These are phyloP conservation scores for Chymomyza amoena DNA, from an alignment of 2,888 invertebrate species.

Conservation along the genomic window DNA sequence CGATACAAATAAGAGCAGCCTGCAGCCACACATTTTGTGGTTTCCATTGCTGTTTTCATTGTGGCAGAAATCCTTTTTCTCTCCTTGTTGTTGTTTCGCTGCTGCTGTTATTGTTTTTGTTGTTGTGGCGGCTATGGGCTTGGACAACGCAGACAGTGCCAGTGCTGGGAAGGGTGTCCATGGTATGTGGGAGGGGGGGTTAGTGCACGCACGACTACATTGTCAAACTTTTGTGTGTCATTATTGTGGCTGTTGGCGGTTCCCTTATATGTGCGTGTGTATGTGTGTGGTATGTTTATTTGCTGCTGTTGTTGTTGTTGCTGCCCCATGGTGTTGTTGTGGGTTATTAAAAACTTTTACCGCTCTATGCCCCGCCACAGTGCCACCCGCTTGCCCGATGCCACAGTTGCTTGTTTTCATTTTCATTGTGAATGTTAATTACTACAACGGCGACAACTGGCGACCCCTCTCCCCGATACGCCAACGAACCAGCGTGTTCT, in stretches of 20 bases:
- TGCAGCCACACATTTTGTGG: constrained; percentile 57
- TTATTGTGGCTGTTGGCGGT: constrained; percentile 30
- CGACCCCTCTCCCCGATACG: not conserved
- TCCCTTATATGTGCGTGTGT: not conserved
- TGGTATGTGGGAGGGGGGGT: not conserved
- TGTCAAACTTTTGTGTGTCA: constrained; percentile 69
- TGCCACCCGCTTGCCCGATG: constrained; percentile 7
- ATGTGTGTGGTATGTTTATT: not conserved
- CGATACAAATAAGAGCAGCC: constrained; percentile 4
- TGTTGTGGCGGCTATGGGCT: constrained; percentile 35
- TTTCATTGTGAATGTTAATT: constrained; percentile 71
- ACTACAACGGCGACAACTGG: constrained; percentile 38
- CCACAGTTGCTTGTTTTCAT: constrained; percentile 60
- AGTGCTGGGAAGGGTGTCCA: not conserved
- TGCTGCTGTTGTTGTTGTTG: constrained; percentile 11
- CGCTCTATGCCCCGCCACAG: constrained; percentile 3
- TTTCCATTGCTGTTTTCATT: constrained; percentile 70
- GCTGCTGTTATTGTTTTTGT: not conserved
- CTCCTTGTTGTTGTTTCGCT: not conserved
- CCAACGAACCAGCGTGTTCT: not conserved
- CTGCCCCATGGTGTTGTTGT: constrained; percentile 55
- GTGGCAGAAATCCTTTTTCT: constrained; percentile 69
- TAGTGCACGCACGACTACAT: constrained; percentile 60
- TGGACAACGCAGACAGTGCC: not conserved
- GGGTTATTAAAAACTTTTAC: constrained; percentile 70